These are phyloP conservation scores for Sinosuthora webbiana DNA, from an alignment of 2,113 vertebrate genomes.

Conservation along the genomic window DNA sequence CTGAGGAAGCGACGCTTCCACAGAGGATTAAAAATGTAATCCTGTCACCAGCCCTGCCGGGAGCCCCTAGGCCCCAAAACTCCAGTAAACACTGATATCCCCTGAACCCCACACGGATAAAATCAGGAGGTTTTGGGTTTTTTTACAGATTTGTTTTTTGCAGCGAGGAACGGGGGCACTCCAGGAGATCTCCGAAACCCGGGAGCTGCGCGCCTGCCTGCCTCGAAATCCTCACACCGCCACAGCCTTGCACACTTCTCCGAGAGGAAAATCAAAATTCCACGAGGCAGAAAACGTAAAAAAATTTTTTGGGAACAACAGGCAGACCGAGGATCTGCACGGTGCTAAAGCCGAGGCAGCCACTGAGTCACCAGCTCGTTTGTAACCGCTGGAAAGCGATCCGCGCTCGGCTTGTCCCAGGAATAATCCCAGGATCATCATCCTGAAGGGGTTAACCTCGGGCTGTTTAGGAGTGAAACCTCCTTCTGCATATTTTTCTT, in stretches of 20 bases:
- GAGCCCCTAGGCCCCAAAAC: background rate
- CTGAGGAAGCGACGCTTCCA: background rate
- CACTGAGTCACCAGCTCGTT: background rate
- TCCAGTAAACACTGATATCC: background rate
- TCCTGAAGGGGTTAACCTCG: conserved; percentile 20
- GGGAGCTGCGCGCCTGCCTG: background rate
- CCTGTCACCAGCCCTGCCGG: accelerated
- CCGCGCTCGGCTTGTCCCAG: background rate
- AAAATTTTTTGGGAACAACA: background rate
- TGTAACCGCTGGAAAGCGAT: background rate
- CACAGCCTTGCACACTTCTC: background rate
- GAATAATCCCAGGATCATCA: background rate
- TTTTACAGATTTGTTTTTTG: background rate
- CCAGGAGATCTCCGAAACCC: background rate
- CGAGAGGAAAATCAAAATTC: background rate
- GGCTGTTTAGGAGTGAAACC: background rate
- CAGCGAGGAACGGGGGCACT: background rate
- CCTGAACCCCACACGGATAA: background rate
- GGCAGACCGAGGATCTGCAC: background rate
- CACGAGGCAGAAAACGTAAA: background rate
- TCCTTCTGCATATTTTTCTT: background rate
- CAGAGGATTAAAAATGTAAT: background rate
- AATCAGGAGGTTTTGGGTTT: background rate
- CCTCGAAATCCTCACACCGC: background rate
- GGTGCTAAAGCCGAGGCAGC: background rate